Conservation (phyloP, 2,797 vertebrate genomes). For the Hirundo rustica region DNA sequence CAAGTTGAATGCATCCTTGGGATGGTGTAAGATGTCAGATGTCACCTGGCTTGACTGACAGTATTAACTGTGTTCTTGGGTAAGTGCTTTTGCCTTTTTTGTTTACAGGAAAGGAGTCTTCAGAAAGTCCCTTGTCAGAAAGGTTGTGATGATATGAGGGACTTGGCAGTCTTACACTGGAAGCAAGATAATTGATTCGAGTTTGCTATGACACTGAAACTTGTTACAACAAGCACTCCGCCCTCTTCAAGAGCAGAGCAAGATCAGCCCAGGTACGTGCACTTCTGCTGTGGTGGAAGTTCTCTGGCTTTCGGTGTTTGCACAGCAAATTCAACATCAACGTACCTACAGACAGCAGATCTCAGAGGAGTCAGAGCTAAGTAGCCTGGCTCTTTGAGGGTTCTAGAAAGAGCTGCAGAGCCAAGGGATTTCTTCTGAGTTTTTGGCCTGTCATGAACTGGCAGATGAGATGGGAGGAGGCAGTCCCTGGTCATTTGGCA, state of each 20-base stretch:
- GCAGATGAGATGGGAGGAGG: conserved; percentile 3
- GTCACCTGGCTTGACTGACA: not conserved
- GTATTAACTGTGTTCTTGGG: not conserved
- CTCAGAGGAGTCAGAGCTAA: not conserved
- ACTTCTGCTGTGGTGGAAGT: not conserved
- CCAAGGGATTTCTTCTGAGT: conserved; percentile 16
- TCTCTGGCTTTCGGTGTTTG: conserved; percentile 3
- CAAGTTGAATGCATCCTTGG: not conserved
- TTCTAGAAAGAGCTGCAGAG: not conserved
- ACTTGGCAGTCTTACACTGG: not conserved
- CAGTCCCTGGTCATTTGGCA: not conserved
- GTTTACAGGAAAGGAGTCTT: not conserved
- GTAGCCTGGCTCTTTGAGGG: not conserved
- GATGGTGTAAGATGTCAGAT: not conserved
- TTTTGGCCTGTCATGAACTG: conserved; percentile 1
- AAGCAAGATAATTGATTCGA: not conserved
- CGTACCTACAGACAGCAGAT: not conserved
- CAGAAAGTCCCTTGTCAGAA: not conserved
- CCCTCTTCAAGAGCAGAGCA: not conserved
- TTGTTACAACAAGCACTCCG: not conserved
- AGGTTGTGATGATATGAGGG: not conserved
- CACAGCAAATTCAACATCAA: not conserved
- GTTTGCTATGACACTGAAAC: not conserved
- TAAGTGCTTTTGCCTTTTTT: not conserved
- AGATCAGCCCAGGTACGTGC: not conserved